Conservation (phyloP, 2,113 vertebrate genomes). For the Otus sunia region DNA sequence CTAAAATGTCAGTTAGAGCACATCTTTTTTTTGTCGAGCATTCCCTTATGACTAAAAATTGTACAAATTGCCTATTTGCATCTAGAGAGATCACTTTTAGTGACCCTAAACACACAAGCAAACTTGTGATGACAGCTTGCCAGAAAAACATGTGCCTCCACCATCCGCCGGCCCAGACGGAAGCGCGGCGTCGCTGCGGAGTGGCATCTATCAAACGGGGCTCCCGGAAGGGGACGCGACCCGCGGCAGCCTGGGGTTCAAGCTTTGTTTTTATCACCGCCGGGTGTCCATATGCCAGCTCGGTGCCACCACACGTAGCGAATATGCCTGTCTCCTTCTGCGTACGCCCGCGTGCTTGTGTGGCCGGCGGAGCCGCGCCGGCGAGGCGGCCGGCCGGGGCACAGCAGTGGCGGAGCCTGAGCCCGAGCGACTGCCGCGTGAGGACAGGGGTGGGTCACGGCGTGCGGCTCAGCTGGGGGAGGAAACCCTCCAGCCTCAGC, state of each 20-base stretch:
- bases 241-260: not conserved
- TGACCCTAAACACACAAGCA: not conserved
- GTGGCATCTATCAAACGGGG: not conserved
- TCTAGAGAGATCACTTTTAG: not conserved
- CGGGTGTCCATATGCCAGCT: not conserved
- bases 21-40: rapidly evolving
- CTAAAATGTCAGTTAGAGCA: not conserved
- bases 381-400: rapidly evolving
- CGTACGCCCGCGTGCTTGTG: rapidly evolving
- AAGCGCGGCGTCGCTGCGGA: rapidly evolving
- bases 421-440: no score
- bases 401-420: not conserved
- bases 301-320: not conserved
- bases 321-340: rapidly evolving
- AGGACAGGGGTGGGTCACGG: no score
- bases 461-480: not conserved
- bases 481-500: rapidly evolving
- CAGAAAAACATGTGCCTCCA: not conserved
- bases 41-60: not conserved
- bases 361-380: not conserved
- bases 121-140: not conserved
- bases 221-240: not conserved
- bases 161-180: not conserved
- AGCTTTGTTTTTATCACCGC: not conserved
- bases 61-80: not conserved